Percentiles rank a stretch among this genome's conserved stretches.
phyloP scores from a whole-genome alignment of 2,888 invertebrate genomes.

The Aporophyla nigra region DNA sequence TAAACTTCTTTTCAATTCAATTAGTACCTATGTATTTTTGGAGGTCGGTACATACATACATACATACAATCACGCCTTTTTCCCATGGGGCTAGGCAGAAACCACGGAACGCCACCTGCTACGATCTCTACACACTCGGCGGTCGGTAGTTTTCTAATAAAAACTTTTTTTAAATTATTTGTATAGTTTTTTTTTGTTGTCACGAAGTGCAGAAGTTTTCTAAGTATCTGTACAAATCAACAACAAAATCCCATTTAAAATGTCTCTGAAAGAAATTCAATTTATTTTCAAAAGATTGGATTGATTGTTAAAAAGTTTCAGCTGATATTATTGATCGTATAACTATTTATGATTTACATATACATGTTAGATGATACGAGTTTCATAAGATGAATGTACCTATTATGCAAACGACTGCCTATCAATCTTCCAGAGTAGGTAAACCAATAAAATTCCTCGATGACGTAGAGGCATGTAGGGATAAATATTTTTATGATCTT shows the following conservation, averaged over 20 bases:
- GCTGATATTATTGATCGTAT: not conserved
- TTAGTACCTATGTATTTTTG: no score
- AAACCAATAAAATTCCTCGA: slow-evolving; percentile 40
- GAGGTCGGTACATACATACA: no score
- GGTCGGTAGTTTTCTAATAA: no score
- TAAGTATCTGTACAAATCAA: not conserved
- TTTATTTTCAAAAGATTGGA: not conserved
- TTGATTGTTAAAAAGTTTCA: not conserved
- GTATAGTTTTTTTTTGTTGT: not conserved
- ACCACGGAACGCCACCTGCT: no score
- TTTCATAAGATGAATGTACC: slow-evolving; percentile 11
- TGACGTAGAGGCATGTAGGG: slow-evolving; percentile 19
- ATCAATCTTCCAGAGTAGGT: slow-evolving; percentile 52
- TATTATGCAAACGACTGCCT: slow-evolving; percentile 29
- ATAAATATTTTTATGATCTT: slow-evolving; percentile 47
- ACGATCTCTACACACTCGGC: no score
- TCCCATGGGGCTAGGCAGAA: no score
- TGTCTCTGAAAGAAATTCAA: not conserved
- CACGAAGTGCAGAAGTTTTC: not conserved
- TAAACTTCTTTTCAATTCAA: no score
- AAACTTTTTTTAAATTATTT: not conserved
- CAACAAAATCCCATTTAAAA: not conserved
- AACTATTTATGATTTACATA: not conserved
- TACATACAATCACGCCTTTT: no score
- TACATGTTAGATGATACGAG: not conserved